These are phyloP conservation scores for Caenorhabditis zanzibari DNA, from an alignment of 2,888 invertebrate species.

Conservation along the genomic window DNA sequence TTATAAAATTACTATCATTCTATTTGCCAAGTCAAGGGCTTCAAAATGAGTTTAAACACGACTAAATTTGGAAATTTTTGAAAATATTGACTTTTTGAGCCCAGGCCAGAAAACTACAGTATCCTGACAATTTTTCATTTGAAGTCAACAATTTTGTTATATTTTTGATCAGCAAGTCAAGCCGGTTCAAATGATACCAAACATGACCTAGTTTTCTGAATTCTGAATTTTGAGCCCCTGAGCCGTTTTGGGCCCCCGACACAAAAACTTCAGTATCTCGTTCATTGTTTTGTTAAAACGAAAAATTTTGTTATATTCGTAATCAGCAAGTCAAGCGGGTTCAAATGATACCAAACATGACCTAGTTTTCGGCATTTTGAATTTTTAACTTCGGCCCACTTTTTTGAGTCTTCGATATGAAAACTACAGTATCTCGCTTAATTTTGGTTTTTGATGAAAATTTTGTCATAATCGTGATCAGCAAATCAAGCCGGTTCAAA, in stretches of 20 bases:
- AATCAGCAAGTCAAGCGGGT: not conserved
- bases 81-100: not conserved
- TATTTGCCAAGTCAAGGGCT: too few species aligned
- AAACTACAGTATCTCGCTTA: too few species aligned
- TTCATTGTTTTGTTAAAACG: not conserved
- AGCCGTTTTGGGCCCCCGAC: not conserved
- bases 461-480: too few species aligned
- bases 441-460: too few species aligned
- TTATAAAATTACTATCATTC: too few species aligned
- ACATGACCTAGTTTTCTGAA: not conserved
- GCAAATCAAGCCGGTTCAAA: too few species aligned
- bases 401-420: too few species aligned
- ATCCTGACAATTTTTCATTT: not conserved
- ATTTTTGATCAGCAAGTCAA: too few species aligned
- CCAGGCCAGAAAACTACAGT: too few species aligned
- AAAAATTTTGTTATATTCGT: not conserved
- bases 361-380: too few species aligned
- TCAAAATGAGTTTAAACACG: too few species aligned
- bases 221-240: not conserved
- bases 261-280: not conserved
- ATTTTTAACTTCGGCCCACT: not conserved
- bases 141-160: not conserved
- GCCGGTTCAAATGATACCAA: not conserved
- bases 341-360: too few species aligned
- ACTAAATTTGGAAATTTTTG: not conserved